A percentile compares a stretch with the other conserved stretches of the same genome.
phyloP scores from a whole-genome alignment of 2,797 vertebrate genomes.

The Sebastes reedi region DNA sequence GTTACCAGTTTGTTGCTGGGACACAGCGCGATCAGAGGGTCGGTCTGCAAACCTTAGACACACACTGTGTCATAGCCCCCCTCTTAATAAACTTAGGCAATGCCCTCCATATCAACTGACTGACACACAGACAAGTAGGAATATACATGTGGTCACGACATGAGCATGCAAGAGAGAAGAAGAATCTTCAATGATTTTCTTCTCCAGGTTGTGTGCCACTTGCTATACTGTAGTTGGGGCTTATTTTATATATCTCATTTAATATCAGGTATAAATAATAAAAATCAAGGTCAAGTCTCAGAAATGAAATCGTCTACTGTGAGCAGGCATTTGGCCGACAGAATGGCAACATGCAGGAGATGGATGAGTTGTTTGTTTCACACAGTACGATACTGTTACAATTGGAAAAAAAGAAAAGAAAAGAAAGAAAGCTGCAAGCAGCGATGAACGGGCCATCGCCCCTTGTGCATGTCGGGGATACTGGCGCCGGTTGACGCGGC shows the following conservation, averaged over 20 bases:
- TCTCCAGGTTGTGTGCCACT: background rate
- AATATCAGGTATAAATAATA: no score
- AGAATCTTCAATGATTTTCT: background rate
- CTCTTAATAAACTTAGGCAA: background rate
- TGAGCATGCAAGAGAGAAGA: background rate
- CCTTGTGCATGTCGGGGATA: no score
- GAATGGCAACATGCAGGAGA: no score
- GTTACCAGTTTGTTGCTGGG: slow-evolving; percentile 6
- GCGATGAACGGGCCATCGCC: no score
- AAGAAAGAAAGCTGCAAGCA: no score
- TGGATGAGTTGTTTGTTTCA: no score
- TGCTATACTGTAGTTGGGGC: background rate
- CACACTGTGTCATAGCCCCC: background rate
- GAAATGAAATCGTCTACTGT: background rate
- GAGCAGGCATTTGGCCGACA: no score
- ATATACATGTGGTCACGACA: background rate
- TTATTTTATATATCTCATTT: no score
- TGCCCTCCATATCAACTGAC: background rate
- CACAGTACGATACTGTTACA: no score
- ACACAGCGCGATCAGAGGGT: background rate
- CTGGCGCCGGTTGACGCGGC: no score
- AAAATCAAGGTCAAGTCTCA: background rate
- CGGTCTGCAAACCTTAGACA: background rate
- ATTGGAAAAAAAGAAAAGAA: no score
- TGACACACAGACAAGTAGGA: background rate